A percentile compares a stretch with the other conserved stretches of the same genome.
These are phyloP conservation scores for Contarinia nasturtii DNA, from an alignment of 1,140 invertebrate genomes.

Conservation along the genomic window DNA sequence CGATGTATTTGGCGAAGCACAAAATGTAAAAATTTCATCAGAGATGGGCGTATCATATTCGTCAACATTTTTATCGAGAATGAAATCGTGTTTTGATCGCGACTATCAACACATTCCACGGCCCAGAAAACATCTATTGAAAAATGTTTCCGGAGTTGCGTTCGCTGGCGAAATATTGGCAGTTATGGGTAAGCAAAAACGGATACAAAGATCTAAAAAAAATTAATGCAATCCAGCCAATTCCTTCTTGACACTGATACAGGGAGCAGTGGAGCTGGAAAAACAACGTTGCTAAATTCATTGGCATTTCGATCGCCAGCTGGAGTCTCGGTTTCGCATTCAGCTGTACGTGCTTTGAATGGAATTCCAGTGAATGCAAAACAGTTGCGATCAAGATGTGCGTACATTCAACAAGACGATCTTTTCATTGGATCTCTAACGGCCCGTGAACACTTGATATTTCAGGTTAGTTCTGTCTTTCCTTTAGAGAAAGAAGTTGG, in stretches of 20 bases:
- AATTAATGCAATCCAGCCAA: too few species aligned
- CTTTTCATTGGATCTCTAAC: constrained; percentile 87
- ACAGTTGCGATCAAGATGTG: constrained; percentile 56
- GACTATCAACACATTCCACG: constrained; percentile 24
- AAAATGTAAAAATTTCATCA: constrained; percentile 15
- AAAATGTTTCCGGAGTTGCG: constrained; percentile 65
- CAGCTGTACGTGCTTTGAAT: constrained; percentile 39
- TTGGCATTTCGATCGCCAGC: constrained; percentile 57
- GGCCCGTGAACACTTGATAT: constrained; percentile 73
- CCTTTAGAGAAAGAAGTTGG: not conserved
- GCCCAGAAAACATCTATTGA: constrained; percentile 41
- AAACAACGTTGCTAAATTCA: constrained; percentile 85
- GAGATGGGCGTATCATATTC: constrained; percentile 22
- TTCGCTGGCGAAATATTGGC: constrained; percentile 78
- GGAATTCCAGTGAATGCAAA: constrained; percentile 44
- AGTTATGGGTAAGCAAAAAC: too few species aligned
- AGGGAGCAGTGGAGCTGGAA: constrained; percentile 87
- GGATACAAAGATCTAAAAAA: too few species aligned
- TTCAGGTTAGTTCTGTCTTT: constrained; percentile 40
- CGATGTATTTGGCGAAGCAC: constrained; percentile 34
- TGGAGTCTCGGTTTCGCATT: constrained; percentile 30
- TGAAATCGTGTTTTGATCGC: constrained; percentile 23
- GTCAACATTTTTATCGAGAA: constrained; percentile 13
- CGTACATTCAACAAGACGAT: constrained; percentile 91
- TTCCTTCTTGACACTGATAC: too few species aligned